Evolutionary conservation across 2,888 invertebrate genomes (phyloP).

Genomic region (Eupithecia tripunctaria): DNA sequence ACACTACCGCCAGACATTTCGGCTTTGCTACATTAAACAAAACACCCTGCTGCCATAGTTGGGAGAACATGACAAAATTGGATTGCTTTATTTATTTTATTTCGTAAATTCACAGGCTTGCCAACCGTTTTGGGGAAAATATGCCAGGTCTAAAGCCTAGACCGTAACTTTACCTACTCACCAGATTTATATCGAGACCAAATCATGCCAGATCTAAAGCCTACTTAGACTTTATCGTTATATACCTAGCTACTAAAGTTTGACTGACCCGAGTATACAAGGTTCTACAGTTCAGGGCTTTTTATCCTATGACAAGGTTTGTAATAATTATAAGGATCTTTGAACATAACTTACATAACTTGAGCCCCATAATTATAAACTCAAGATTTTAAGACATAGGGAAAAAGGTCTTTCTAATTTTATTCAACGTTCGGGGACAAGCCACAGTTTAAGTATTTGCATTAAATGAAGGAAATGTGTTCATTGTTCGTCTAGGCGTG

Average conservation of each 20-base stretch:
- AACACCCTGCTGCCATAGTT: constrained; percentile 33
- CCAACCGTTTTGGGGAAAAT: neutral
- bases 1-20: constrained; percentile 32
- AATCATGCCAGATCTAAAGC: no score
- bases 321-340: no score
- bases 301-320: no score
- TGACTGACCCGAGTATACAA: neutral
- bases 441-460: neutral
- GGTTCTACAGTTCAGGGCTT: neutral
- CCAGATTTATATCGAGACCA: neutral
- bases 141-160: neutral
- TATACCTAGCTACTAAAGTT: no score
- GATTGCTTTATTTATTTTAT: constrained; percentile 4
- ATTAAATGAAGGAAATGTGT: constrained; percentile 25
- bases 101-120: neutral
- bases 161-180: neutral
- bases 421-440: neutral
- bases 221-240: no score
- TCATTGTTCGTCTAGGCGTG: constrained; percentile 33
- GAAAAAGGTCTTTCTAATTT: neutral
- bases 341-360: no score
- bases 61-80: constrained; percentile 31
- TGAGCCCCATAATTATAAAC: neutral
- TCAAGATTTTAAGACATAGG: neutral
- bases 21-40: constrained; percentile 40